Conservation (phyloP, 92 coral and sea anemone species). For the Palythoa grandis region DNA sequence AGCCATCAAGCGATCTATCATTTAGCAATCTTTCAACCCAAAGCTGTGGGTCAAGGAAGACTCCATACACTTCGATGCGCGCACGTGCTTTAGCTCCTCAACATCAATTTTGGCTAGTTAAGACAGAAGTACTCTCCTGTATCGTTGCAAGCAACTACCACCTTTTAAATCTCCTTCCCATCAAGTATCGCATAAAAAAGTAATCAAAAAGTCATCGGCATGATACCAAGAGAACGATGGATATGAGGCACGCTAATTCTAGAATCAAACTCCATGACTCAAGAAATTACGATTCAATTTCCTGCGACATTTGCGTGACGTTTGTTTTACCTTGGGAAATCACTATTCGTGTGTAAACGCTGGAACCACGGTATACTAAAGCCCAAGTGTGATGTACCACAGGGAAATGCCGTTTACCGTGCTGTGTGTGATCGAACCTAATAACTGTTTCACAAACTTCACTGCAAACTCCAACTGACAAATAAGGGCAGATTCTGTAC, state of each 20-base stretch:
- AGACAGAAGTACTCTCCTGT: neutral
- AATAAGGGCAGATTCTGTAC: too few species aligned
- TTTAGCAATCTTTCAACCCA: constrained; percentile 57
- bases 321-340: neutral
- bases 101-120: too few species aligned
- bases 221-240: neutral
- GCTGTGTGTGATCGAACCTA: too few species aligned
- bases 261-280: neutral
- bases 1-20: constrained; percentile 44
- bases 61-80: too few species aligned
- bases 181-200: neutral
- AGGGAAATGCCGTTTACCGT: constrained; percentile 12
- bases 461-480: too few species aligned
- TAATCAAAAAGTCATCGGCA: neutral
- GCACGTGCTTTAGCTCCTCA: too few species aligned
- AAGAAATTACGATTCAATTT: neutral
- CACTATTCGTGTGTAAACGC: constrained; percentile 40
- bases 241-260: neutral
- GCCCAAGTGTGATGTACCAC: constrained; percentile 44
- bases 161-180: neutral
- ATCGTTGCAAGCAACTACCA: neutral
- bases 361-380: constrained; percentile 32
- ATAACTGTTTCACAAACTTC: too few species aligned
- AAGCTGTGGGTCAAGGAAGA: too few species aligned
- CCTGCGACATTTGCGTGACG: neutral